Conservation (phyloP, 1,140 invertebrate species). For the Pseudomyrmex flavicornis region DNA sequence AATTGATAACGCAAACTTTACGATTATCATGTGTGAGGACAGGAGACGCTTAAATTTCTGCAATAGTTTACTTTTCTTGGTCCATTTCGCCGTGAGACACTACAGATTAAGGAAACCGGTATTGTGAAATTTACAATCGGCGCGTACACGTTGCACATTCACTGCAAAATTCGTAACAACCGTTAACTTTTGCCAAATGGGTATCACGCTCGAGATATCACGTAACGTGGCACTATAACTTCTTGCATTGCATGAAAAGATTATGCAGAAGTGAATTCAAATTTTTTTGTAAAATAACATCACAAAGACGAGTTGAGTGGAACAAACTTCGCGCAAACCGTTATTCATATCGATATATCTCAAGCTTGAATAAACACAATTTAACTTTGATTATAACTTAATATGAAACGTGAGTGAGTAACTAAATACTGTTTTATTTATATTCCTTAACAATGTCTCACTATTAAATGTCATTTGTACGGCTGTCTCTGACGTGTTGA, state of each 20-base stretch:
- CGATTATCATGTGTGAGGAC: slow-evolving; percentile 16
- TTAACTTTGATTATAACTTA: slow-evolving; percentile 23
- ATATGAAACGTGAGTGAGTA: slow-evolving; percentile 38
- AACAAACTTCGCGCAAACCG: background rate
- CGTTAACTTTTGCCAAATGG: background rate
- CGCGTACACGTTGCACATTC: background rate
- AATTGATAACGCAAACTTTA: slow-evolving; percentile 41
- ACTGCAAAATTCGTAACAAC: background rate
- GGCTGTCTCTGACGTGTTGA: background rate
- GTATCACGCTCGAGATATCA: background rate
- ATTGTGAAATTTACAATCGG: slow-evolving; percentile 37
- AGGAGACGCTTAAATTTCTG: background rate
- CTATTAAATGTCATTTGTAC: background rate
- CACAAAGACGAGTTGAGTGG: background rate
- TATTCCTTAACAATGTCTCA: background rate
- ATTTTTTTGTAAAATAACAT: background rate
- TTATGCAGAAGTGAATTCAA: background rate
- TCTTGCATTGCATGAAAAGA: background rate
- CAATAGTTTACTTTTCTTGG: background rate
- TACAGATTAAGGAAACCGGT: slow-evolving; percentile 29
- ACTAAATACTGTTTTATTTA: background rate
- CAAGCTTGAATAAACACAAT: slow-evolving; percentile 22
- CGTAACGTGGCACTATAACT: no score
- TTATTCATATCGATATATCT: slow-evolving; percentile 2
- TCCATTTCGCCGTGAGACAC: background rate